Evolutionary conservation across 2,797 vertebrate species (phyloP).

Genomic region (Furcifer pardalis): DNA sequence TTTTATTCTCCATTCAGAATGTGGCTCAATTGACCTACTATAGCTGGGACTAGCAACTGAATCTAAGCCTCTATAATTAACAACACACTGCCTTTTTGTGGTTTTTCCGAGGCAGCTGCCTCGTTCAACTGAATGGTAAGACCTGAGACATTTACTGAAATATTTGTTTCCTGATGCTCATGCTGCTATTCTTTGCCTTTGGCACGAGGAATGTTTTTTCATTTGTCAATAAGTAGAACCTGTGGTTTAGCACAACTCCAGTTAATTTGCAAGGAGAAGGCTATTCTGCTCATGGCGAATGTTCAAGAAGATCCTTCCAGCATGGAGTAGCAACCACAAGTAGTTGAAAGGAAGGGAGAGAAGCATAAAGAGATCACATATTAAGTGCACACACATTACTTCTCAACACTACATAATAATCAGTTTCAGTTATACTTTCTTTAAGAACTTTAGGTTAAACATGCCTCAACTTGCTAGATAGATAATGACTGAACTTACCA

Average conservation of each 20-base stretch:
- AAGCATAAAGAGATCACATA: background rate
- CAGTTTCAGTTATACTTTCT: background rate
- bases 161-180: background rate
- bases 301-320: background rate
- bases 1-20: too few relatives aligned
- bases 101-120: too few relatives aligned
- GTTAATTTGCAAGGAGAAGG: background rate
- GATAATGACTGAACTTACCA: background rate
- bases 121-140: too few relatives aligned
- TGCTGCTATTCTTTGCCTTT: background rate
- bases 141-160: too few relatives aligned
- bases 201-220: background rate
- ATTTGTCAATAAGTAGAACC: background rate
- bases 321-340: background rate
- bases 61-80: too few relatives aligned
- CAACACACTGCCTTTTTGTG: too few relatives aligned
- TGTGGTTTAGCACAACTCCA: background rate
- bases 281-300: background rate
- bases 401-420: background rate
- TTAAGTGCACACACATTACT: background rate
- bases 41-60: too few relatives aligned
- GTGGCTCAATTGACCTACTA: too few relatives aligned
- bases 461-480: background rate
- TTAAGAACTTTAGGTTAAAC: background rate
- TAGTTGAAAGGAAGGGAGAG: background rate